phyloP scores from a whole-genome alignment of 1,140 invertebrate genomes.

The Eubasilissa regina region DNA sequence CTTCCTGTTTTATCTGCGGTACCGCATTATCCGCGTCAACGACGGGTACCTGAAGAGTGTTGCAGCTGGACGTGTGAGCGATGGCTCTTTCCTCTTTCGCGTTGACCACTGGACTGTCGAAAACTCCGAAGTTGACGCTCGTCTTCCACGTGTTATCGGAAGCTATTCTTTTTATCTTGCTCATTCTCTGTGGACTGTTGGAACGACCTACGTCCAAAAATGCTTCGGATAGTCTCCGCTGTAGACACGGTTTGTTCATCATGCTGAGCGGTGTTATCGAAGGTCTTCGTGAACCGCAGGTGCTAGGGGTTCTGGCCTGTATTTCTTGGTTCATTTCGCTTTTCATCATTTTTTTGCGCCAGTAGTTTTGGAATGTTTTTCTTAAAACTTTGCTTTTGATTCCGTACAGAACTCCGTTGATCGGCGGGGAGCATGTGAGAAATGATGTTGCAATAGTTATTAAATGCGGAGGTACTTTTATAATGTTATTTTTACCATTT shows the following conservation, averaged over 20 bases:
- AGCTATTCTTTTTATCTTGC: conserved; percentile 68
- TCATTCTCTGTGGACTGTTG: conserved; percentile 61
- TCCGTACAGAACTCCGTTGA: conserved; percentile 85
- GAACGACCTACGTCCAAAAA: conserved; percentile 71
- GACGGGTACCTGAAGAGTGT: conserved; percentile 71
- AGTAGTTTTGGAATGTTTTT: conserved; percentile 84
- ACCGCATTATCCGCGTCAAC: conserved; percentile 60
- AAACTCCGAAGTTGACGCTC: conserved; percentile 52
- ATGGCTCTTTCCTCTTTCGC: conserved; percentile 66
- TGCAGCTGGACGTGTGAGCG: conserved; percentile 68
- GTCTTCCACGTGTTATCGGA: conserved; percentile 66
- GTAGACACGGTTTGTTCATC: conserved; percentile 75
- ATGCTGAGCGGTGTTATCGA: conserved; percentile 79
- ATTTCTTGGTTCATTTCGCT: conserved; percentile 85
- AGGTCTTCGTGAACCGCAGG: conserved; percentile 81
- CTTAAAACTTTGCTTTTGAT: conserved; percentile 80
- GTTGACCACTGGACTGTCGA: conserved; percentile 49
- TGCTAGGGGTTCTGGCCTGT: conserved; percentile 83
- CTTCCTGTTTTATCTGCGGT: conserved; percentile 64
- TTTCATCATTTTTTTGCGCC: conserved; percentile 85
- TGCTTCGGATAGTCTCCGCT: conserved; percentile 78
- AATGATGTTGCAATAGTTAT: conserved; percentile 76
- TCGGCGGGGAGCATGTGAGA: conserved; percentile 78
- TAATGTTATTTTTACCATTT: conserved; percentile 54
- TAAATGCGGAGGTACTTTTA: conserved; percentile 68